Evolutionary conservation across 1,140 invertebrate species (phyloP).

Genomic region (Brachionus manjavacas): DNA sequence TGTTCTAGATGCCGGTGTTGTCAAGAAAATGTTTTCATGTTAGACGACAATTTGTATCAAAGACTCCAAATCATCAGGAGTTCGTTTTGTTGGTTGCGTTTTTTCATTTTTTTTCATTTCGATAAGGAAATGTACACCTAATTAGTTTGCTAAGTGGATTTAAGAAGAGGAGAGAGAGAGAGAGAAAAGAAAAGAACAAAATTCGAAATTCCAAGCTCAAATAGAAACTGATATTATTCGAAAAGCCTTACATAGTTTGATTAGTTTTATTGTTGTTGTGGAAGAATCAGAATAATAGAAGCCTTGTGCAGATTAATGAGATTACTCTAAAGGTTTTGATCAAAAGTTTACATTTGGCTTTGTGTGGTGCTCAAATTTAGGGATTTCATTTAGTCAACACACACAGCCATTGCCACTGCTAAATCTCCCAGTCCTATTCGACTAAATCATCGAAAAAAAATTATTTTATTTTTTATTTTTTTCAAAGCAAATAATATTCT

Average conservation of each 20-base stretch:
- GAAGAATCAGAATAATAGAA: conserved; percentile 18
- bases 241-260: conserved; percentile 21
- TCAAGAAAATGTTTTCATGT: conserved; percentile 9
- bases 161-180: neutral
- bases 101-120: neutral
- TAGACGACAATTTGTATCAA: conserved; percentile 5
- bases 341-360: conserved; percentile 16
- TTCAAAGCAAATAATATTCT: conserved; percentile 38
- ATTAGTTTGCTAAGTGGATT: conserved; percentile 39
- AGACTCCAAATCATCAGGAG: neutral
- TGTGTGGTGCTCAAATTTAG: neutral
- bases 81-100: neutral
- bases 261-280: conserved; percentile 20
- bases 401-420: neutral
- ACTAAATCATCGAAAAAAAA: too few species aligned
- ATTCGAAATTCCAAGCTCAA: neutral
- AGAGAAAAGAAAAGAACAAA: neutral
- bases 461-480: neutral
- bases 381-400: neutral
- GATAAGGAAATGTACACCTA: conserved; percentile 36
- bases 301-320: conserved; percentile 19
- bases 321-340: neutral
- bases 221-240: conserved; percentile 28
- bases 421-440: neutral
- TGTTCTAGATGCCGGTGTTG: conserved; percentile 1